These are phyloP conservation scores for Lymantria monacha DNA, from an alignment of 2,888 invertebrate genomes.

Conservation along the genomic window DNA sequence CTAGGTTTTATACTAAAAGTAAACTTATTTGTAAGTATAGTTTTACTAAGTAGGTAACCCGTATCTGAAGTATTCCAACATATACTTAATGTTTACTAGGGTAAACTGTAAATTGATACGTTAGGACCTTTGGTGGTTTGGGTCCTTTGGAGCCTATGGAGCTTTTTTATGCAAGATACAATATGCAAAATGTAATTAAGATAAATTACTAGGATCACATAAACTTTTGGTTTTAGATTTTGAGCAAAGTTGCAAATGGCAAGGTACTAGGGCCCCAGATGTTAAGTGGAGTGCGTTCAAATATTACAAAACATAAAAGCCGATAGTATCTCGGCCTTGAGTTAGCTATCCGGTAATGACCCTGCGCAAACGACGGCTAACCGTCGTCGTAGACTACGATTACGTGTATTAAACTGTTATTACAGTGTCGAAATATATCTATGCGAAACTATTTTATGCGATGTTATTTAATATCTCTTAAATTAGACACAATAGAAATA, in stretches of 20 bases:
- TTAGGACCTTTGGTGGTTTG: too few species aligned
- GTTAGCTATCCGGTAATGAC: conserved; percentile 61
- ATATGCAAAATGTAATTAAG: too few species aligned
- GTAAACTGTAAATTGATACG: too few species aligned
- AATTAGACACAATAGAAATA: too few species aligned
- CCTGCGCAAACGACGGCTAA: conserved; percentile 53
- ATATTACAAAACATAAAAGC: conserved; percentile 38
- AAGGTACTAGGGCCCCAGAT: conserved; percentile 33
- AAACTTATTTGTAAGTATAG: too few species aligned
- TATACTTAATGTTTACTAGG: too few species aligned
- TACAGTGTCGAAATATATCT: conserved; percentile 16
- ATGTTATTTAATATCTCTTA: background rate
- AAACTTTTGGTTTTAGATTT: background rate
- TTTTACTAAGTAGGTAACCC: too few species aligned
- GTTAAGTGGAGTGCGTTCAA: conserved; percentile 32
- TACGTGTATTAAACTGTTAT: conserved; percentile 29
- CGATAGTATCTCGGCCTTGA: conserved; percentile 61
- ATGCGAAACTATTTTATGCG: background rate
- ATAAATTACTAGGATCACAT: background rate
- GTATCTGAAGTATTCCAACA: too few species aligned
- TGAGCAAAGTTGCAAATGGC: background rate
- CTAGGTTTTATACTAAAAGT: too few species aligned
- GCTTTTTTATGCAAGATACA: too few species aligned
- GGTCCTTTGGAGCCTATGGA: too few species aligned
- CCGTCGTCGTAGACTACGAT: conserved; percentile 45